Base-by-base conservation (phyloP, 2,113 vertebrate species). In the Sapayoa aenigma region DNA sequence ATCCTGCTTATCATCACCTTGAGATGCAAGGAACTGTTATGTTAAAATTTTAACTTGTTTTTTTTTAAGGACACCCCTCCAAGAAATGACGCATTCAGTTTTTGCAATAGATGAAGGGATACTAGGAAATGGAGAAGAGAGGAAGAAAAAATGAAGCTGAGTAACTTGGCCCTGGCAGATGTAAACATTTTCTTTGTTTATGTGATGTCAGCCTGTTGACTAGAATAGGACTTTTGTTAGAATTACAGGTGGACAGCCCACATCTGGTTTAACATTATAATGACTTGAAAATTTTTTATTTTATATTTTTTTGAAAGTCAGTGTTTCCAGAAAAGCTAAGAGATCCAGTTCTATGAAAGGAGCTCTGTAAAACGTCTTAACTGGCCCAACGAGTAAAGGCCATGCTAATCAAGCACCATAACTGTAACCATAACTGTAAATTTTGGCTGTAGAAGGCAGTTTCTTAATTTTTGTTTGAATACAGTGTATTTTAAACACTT, bases 391-490 rank as follows among this genome's bases (percentile, higher is more conserved):
- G 4, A 30, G 13, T 37, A 41, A 55, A 58, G 15, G 44, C 59
- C 47, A 42, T 33, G 20, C 12, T 27, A 60, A 46, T 62, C 35
- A 69, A 68, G 35, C 46, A 55, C 24, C 6, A 25, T 27, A 37
- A 46, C 37, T 0, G 0, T 65, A 82, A 52, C 16, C 2, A 14
- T 20, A 35, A 37, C 31, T 71, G n/a, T n/a, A n/a, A n/a, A n/a
- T n/a, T 90, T 12, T 59, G n/a, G 12, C 14, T 55, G 37, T 60
- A 80, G 65, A 77, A 85, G 18, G 9, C 50, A 77, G 4, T 44
- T 8, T 35, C 55, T 87, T 85, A 37, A 25, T 30, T 95, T 80
- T 9, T 9, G 12, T 37, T 79, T 47, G 33, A 52, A 74, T 71
- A 39, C 1, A 0, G 13, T 73, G 6, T 44, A 30, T 77, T 85